Base-by-base conservation (phyloP, 2,113 vertebrate species). In the Daphoenositta chrysoptera region DNA sequence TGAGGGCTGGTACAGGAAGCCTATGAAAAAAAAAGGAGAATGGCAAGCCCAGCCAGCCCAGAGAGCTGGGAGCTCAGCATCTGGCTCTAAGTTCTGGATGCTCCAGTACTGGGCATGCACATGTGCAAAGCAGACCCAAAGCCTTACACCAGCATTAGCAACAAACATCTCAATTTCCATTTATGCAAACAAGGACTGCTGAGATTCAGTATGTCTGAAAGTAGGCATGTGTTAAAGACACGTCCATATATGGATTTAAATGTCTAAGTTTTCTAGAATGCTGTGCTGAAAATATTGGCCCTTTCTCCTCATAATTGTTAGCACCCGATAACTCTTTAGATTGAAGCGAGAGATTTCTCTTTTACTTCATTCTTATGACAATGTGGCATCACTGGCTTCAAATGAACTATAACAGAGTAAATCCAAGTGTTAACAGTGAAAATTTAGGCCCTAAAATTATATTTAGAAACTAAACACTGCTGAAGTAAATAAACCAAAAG, bases 401-500 rank as follows among this genome's bases (percentile, higher is more conserved):
- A 94, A 70, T 54, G 6, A 87, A 89, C 58, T 92, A 10, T 24
- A 83, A 61, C 23, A 58, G 44, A 57, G 27, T 40, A 93, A 94
- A 83, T 27, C 8, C 23, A 86, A 88, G 51, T 31, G 35, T 66
- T 85, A 95, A 35, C 28, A 76, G 51, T 27, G 53, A 91, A 88
- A 92, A 89, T 78, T 54, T 24, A 92, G n/a, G 26, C 45, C 47
- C 40, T 69, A 72, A 78, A 83, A 84, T 82, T 84, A 81, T 54
- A 76, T 89, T 88, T 68, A 92, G 89, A 95, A 96, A 94, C 93
- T 93, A 97, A 97, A 96, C 39, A 97, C 92, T 79, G 91, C 61
- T 95, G 78, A 96, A 96, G 78, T 97, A 98, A 98, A 98, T 93
- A 97, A 97, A 97, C 64, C 48, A 92, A 93, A 91, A 53, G 84